Conservation (phyloP, 1,140 invertebrate species). For the Drosophila aff. region DNA sequence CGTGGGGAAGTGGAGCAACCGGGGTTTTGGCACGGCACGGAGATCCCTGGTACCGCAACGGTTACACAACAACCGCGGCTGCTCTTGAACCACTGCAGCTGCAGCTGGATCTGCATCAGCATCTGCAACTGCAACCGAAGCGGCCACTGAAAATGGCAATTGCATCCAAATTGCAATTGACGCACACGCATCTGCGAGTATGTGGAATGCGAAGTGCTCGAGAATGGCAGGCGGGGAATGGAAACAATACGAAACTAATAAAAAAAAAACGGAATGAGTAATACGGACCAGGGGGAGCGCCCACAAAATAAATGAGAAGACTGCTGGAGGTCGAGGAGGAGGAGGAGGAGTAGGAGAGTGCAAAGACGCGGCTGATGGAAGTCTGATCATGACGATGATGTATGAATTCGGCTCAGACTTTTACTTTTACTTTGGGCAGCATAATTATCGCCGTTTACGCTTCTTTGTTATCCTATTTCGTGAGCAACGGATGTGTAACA, state of each 20-base stretch:
- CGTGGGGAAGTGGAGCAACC: constrained; percentile 25
- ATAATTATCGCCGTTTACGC: constrained; percentile 65
- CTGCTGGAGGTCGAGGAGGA: not conserved
- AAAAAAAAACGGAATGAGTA: constrained; percentile 47
- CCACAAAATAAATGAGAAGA: constrained; percentile 33
- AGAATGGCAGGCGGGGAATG: constrained; percentile 30
- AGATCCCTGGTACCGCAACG: constrained; percentile 16
- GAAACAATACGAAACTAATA: constrained; percentile 40
- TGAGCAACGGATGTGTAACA: constrained; percentile 40
- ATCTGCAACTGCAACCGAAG: constrained; percentile 13
- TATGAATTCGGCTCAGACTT: constrained; percentile 55
- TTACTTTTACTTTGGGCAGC: constrained; percentile 62
- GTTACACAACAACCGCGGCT: constrained; percentile 35
- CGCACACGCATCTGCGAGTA: constrained; percentile 48
- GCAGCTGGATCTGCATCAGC: constrained; percentile 23
- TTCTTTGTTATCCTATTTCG: constrained; percentile 33
- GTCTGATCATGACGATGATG: constrained; percentile 51
- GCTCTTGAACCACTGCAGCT: constrained; percentile 44
- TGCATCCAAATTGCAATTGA: constrained; percentile 49
- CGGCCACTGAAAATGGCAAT: constrained; percentile 21
- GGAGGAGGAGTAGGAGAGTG: not conserved
- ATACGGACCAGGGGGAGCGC: constrained; percentile 29
- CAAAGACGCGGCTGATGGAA: constrained; percentile 17
- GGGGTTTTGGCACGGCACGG: constrained; percentile 6
- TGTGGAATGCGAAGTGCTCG: constrained; percentile 45